A percentile compares a stretch with the other conserved stretches of the same genome.
Conservation (phyloP, 2,888 invertebrate genomes). For the Suillia variegata region DNA sequence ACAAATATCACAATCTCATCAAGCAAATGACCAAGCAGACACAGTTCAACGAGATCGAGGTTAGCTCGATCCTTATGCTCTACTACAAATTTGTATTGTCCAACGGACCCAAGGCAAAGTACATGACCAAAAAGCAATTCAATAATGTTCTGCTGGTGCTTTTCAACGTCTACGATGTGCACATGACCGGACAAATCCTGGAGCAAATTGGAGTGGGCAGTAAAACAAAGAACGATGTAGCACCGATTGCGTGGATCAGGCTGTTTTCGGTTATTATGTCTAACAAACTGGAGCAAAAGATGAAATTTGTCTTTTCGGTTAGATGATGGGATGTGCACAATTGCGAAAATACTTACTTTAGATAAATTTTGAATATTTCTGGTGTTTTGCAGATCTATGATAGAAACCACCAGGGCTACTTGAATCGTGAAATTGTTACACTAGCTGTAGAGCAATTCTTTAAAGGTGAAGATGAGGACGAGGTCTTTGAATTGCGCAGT, state of each 20-base stretch:
- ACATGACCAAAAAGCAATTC: conserved; percentile 65
- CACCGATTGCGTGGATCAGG: conserved; percentile 70
- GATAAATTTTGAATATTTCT: no score
- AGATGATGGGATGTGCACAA: no score
- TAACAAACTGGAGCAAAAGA: conserved; percentile 71
- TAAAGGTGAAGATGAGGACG: no score
- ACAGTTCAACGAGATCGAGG: conserved; percentile 67
- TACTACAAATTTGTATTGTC: conserved; percentile 63
- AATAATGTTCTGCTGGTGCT: conserved; percentile 68
- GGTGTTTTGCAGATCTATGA: no score
- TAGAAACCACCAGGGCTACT: no score
- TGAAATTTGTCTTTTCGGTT: no score
- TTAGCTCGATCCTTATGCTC: conserved; percentile 65
- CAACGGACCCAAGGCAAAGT: conserved; percentile 57
- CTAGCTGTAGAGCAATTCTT: no score
- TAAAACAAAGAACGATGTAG: conserved; percentile 50
- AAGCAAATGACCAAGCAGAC: conserved; percentile 65
- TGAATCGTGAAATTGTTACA: no score
- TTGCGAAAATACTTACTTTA: no score
- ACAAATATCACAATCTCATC: conserved; percentile 66
- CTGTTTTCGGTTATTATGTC: conserved; percentile 72
- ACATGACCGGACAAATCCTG: conserved; percentile 69
- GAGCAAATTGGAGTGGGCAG: conserved; percentile 64
- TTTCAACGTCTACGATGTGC: conserved; percentile 75
- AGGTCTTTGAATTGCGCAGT: no score